Percentiles rank a stretch among this genome's conserved stretches.
phyloP scores from a whole-genome alignment of 2,888 invertebrate species.

The Thereva nobilitata region DNA sequence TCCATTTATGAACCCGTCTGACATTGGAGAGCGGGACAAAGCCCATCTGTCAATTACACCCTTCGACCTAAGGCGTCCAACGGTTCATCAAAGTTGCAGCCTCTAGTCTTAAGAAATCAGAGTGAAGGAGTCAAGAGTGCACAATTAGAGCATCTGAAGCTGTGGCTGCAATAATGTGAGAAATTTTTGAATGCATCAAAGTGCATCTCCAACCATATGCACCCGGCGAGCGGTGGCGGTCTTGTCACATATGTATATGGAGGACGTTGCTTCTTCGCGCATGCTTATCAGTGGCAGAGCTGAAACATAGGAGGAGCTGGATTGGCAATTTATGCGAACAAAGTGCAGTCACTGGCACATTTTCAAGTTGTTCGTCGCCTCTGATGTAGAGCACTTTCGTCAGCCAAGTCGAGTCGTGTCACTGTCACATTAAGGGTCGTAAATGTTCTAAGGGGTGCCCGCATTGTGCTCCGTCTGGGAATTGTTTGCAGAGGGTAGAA shows the following conservation, averaged over 20 bases:
- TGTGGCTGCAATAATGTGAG: too few relatives aligned
- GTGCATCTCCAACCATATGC: slow-evolving; percentile 12
- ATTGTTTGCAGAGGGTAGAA: slow-evolving; percentile 6
- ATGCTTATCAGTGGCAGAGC: slow-evolving; percentile 8
- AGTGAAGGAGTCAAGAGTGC: too few relatives aligned
- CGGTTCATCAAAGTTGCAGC: too few relatives aligned
- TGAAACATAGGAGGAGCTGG: neutral
- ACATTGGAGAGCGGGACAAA: too few relatives aligned
- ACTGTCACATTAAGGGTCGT: slow-evolving; percentile 17
- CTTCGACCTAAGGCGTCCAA: too few relatives aligned
- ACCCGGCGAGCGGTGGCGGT: neutral
- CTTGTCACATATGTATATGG: neutral
- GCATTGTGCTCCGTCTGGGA: neutral
- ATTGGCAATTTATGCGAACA: neutral
- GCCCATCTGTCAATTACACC: too few relatives aligned
- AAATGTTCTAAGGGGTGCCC: neutral
- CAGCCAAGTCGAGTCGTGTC: slow-evolving; percentile 10
- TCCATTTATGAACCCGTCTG: too few relatives aligned
- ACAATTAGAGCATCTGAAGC: too few relatives aligned
- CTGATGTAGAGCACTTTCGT: neutral
- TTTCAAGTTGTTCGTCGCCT: slow-evolving; percentile 16
- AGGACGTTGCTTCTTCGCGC: slow-evolving; percentile 2
- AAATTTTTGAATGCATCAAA: slow-evolving; percentile 12
- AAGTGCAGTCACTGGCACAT: slow-evolving; percentile 24
- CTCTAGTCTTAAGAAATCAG: too few relatives aligned